A percentile compares a stretch with the other conserved stretches of the same genome.
These are phyloP conservation scores for Shargacucullia verbasci DNA, from an alignment of 2,888 invertebrate genomes.

Conservation along the genomic window DNA sequence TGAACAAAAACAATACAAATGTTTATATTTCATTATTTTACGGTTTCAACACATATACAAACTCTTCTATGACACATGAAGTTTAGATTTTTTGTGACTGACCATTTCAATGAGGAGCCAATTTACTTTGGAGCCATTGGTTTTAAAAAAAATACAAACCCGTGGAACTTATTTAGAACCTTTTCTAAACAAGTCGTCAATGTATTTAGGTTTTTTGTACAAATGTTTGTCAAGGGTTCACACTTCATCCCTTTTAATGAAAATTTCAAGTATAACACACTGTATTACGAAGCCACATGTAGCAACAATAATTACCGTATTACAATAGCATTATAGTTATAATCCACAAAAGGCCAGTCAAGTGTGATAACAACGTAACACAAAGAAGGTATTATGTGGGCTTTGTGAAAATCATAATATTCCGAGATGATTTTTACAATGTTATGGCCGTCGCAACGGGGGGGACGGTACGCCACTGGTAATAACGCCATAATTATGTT, in stretches of 20 bases:
- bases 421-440: slow-evolving; percentile 33
- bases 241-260: not conserved
- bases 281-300: slow-evolving; percentile 22
- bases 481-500: not conserved
- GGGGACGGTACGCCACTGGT: slow-evolving; percentile 11
- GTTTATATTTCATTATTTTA: no score
- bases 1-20: no score
- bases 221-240: no score
- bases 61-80: no score
- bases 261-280: not conserved
- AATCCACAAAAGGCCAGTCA: slow-evolving; percentile 42
- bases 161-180: no score
- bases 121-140: no score
- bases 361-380: slow-evolving; percentile 46
- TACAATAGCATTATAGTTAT: slow-evolving; percentile 33
- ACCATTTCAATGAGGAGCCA: no score
- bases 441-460: slow-evolving; percentile 28
- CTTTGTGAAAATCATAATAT: slow-evolving; percentile 46
- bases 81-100: no score
- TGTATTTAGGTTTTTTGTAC: no score
- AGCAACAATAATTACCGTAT: slow-evolving; percentile 40
- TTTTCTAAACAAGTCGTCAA: no score
- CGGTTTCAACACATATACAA: no score
- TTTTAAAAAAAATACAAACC: no score
- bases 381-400: slow-evolving; percentile 31